Conservation (phyloP, 1,140 invertebrate species). For the Pectinophora gossypiella region DNA sequence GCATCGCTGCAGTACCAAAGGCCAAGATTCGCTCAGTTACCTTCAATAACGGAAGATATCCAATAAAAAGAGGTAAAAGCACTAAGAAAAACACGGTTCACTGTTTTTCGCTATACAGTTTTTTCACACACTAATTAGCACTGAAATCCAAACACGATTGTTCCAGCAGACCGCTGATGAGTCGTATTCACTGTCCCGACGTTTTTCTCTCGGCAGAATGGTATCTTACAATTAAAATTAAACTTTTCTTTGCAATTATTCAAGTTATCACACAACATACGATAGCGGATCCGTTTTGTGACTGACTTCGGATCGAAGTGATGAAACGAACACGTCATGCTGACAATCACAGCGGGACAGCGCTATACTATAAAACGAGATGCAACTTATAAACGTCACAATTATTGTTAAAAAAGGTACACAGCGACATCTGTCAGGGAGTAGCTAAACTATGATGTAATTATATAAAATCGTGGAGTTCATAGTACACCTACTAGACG, state of each 20-base stretch:
- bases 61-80: slow-evolving; percentile 42
- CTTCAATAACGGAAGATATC: slow-evolving; percentile 42
- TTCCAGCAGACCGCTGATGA: neutral
- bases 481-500: no score
- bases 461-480: no score
- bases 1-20: slow-evolving; percentile 4
- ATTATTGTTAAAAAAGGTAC: neutral
- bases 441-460: slow-evolving; percentile 14
- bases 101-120: neutral
- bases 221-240: neutral
- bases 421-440: slow-evolving; percentile 23
- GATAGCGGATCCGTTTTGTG: slow-evolving; percentile 43
- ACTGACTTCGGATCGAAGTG: slow-evolving; percentile 59
- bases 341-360: slow-evolving; percentile 42
- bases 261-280: slow-evolving; percentile 29
- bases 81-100: slow-evolving; percentile 31
- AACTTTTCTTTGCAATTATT: neutral
- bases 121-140: neutral
- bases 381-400: neutral
- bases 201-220: no score
- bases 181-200: neutral
- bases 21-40: slow-evolving; percentile 38
- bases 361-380: slow-evolving; percentile 29
- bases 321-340: slow-evolving; percentile 48
- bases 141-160: neutral